Evolutionary conservation across 2,888 invertebrate genomes (phyloP), one percentile per base, ranked within the genome.

Genomic region (Ectemnius continuus): DNA sequence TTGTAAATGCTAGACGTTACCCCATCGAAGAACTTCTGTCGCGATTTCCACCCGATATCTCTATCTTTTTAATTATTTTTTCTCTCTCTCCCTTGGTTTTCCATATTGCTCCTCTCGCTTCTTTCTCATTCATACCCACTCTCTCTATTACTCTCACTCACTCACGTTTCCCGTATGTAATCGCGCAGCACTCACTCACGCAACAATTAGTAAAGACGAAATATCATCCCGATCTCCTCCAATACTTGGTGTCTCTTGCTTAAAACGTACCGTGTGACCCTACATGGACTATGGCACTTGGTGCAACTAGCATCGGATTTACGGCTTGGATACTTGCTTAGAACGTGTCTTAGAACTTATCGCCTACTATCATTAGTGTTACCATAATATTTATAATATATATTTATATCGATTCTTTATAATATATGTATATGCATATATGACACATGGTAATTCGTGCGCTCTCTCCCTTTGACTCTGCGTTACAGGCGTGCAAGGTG

Each of bases 241-340:
- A 16, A 52, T 16, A 52, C 52, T 6, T 52, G 16, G 52, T 52
- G 52, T 52, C 52, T 16, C 52, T 14, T 52, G 52, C 28, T 72
- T 67, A 72, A 83, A 79, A 79, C 72, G 73, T 82, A 80, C 66
- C 70, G 78, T 83, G 81, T 36, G 36, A 52, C 79, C 83, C 82
- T 86, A 86, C 36, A 36, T 71, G 83, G 80, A 83, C 85, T 85
- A 86, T 86, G 86, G 86, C 86, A 86, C 86, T 86, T 86, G 86
- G 86, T 86, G 86, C 86, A 85, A 83, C 84, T 83, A 36, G 85
- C 73, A 84, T 84, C 75, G 78, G 80, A 78, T 82, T 82, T 78
- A 76, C 63, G 74, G 61, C 60, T 77, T 68, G 84, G 71, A 76
- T 80, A 78, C 75, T 36, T 71, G 75, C 69, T 64, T 80, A 80